These are phyloP conservation scores for Triplophysa rosa DNA, from an alignment of 2,113 vertebrate species.

Conservation along the genomic window DNA sequence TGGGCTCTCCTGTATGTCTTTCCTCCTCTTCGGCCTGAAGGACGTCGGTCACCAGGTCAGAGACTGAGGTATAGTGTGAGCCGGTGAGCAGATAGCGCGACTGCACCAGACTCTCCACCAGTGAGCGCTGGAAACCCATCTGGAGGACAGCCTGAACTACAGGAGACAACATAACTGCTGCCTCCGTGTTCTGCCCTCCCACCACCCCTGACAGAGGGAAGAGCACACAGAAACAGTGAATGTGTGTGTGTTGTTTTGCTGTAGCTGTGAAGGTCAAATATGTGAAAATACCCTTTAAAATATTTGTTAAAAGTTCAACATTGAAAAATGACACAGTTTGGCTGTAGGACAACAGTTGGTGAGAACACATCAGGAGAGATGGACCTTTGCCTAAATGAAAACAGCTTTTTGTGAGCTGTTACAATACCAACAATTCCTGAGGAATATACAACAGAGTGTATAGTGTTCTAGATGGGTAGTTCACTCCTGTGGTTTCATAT, in stretches of 20 bases:
- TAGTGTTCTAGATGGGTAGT: too few relatives aligned
- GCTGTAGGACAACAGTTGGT: too few relatives aligned
- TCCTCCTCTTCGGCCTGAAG: constrained; percentile 71
- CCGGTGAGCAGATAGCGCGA: constrained; percentile 73
- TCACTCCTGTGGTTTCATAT: too few relatives aligned
- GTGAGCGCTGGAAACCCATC: constrained; percentile 76
- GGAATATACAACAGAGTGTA: too few relatives aligned
- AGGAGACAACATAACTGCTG: constrained; percentile 62
- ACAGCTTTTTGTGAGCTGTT: too few relatives aligned
- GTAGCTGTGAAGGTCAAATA: too few relatives aligned
- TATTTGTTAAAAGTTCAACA: too few relatives aligned
- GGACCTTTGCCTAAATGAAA: too few relatives aligned
- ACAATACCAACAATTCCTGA: too few relatives aligned
- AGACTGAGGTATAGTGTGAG: constrained; percentile 67
- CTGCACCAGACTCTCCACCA: constrained; percentile 72
- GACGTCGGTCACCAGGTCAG: constrained; percentile 75
- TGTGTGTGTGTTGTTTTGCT: not conserved
- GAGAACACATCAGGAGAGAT: too few relatives aligned
- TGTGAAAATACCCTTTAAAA: too few relatives aligned
- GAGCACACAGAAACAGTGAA: constrained; percentile 32
- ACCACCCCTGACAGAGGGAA: constrained; percentile 67
- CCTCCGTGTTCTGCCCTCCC: constrained; percentile 53
- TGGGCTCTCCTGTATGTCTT: constrained; percentile 57
- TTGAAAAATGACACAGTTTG: too few relatives aligned
- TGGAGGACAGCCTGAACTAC: constrained; percentile 72